Percentiles rank a stretch among this genome's conserved stretches.
Evolutionary conservation across 2,113 vertebrate species (phyloP).

Genomic region (Furnarius figulus): DNA sequence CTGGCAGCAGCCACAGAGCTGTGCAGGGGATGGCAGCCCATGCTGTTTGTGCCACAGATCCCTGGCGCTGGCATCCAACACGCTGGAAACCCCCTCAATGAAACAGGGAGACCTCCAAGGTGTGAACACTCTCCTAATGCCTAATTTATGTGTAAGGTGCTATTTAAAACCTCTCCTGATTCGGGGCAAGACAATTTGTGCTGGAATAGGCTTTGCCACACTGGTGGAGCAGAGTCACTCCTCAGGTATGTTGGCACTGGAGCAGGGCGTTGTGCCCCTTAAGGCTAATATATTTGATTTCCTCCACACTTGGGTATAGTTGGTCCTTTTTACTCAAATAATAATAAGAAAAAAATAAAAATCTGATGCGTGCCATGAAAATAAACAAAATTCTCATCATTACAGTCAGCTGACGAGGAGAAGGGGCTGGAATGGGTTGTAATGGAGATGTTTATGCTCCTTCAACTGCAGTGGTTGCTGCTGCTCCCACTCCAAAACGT

Average conservation of each 20-base stretch:
- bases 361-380: background rate
- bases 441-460: background rate
- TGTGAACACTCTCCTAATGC: background rate
- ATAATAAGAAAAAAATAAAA: background rate
- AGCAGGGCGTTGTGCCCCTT: background rate
- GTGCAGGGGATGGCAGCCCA: accelerated
- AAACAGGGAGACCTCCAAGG: background rate
- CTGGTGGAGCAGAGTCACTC: background rate
- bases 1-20: background rate
- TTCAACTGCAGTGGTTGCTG: background rate
- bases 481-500: background rate
- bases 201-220: background rate
- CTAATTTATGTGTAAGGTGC: background rate
- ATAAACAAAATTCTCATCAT: background rate
- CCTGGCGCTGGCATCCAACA: accelerated
- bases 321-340: background rate
- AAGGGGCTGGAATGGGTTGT: background rate
- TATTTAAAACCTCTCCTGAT: background rate
- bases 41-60: accelerated
- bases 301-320: background rate
- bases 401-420: background rate
- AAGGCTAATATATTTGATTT: background rate
- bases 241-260: background rate
- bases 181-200: background rate
- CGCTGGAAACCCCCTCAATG: background rate